phyloP scores from a whole-genome alignment of 2,888 invertebrate genomes.

The Netelia melanura region DNA sequence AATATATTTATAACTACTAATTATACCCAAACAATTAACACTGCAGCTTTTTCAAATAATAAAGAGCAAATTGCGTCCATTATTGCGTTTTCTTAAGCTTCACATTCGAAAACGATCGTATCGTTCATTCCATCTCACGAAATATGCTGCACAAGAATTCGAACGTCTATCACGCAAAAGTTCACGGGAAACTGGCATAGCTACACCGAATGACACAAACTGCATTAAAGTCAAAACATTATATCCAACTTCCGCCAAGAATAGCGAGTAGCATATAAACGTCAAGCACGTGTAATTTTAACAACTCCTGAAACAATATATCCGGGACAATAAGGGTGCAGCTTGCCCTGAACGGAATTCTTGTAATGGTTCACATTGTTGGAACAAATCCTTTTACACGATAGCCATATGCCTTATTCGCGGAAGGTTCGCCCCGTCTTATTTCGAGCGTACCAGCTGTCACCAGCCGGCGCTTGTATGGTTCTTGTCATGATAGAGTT shows the following conservation, averaged over 20 bases:
- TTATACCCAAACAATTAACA: too few relatives aligned
- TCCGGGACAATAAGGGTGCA: background rate
- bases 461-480: conserved; percentile 36
- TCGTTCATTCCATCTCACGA: too few relatives aligned
- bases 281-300: conserved; percentile 19
- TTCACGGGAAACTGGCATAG: background rate
- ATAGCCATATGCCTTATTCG: conserved; percentile 25
- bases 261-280: conserved; percentile 1
- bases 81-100: too few relatives aligned
- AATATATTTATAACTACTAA: too few relatives aligned
- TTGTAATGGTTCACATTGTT: conserved; percentile 13
- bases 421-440: background rate
- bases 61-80: too few relatives aligned
- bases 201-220: background rate
- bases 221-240: conserved; percentile 4
- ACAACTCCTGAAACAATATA: background rate
- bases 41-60: background rate
- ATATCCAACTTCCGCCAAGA: background rate
- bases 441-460: conserved; percentile 51
- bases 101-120: too few relatives aligned
- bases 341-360: conserved; percentile 9
- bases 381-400: conserved; percentile 33
- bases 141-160: background rate
- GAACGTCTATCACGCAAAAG: background rate
- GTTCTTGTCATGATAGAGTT: conserved; percentile 45